These are phyloP conservation scores for Cylloceria caligata DNA, from an alignment of 2,888 invertebrate genomes.

Conservation along the genomic window DNA sequence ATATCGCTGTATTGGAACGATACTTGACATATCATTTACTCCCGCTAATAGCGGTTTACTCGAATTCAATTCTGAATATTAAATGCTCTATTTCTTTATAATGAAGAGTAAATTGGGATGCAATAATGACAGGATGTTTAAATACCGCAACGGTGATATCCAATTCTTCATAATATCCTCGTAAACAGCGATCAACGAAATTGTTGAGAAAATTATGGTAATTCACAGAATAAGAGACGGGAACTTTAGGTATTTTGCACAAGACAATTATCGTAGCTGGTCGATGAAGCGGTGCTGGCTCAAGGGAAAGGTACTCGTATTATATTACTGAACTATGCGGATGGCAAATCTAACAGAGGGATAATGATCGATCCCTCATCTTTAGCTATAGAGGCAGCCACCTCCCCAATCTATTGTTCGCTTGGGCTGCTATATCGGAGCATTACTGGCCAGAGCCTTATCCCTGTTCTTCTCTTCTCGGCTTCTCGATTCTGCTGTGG, in stretches of 20 bases:
- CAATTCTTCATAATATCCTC: slow-evolving; percentile 53
- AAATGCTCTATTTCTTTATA: no score
- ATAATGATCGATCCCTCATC: slow-evolving; percentile 44
- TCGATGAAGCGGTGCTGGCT: slow-evolving; percentile 14
- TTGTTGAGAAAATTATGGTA: slow-evolving; percentile 33
- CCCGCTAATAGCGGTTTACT: neutral
- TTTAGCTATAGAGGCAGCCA: neutral
- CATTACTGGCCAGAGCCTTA: neutral
- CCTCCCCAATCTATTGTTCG: slow-evolving; percentile 35
- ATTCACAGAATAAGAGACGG: slow-evolving; percentile 16
- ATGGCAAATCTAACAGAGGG: slow-evolving; percentile 14
- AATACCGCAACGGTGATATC: slow-evolving; percentile 1
- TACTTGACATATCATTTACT: neutral
- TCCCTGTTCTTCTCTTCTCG: neutral
- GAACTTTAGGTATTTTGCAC: slow-evolving; percentile 52
- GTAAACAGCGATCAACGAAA: slow-evolving; percentile 29
- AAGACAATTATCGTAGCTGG: slow-evolving; percentile 50
- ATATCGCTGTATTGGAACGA: neutral
- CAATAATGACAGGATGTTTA: neutral
- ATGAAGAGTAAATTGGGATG: neutral
- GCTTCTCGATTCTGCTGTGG: neutral
- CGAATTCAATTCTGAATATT: neutral
- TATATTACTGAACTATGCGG: slow-evolving; percentile 45
- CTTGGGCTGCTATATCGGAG: neutral
- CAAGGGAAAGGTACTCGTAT: slow-evolving; percentile 30